Evolutionary conservation across 2,888 invertebrate genomes (phyloP), one percentile per base, ranked within the genome.

Genomic region (Phania funesta): DNA sequence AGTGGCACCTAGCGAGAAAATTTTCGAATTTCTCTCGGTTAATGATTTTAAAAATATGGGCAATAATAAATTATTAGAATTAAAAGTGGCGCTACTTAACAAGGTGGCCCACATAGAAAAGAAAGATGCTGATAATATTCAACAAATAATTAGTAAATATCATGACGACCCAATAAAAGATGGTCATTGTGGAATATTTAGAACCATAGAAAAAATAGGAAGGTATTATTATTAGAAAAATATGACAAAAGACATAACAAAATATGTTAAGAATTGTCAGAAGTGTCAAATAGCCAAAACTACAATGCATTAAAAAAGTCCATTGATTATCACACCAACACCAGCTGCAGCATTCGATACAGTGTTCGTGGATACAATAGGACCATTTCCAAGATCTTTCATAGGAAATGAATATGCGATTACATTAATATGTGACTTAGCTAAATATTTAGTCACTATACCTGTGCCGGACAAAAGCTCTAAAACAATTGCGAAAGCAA

Each of bases 21-120:
- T 64, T 26, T 74, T 74, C 11, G 26, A 64, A 35, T 18, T 26
- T 24, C 54, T 74, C 7, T 5, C 26, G 5, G 29, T 64, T 9
- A 11, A 56, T 44, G 32, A 74, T 38, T 75, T 64, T 75, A 65
- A 65, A 56, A 16, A 65, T 29, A 54, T 46, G 20, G 54, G 44
- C n/a, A 65, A 75, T 46, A 20, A 54, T 32, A 24, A 18, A 41
- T 67, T 75, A 16, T 26, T 9, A 24, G 44, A 62, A 11, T 11
- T 52, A 60, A 60, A 60, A 68, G 44, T 76, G 29, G 68, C 76
- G 44, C 41, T 76, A 60, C 52, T 54, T 9, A 35, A 54, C 5
- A 50, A 22, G n/a, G 38, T 76, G 22, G 9, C 44, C 44, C 6
- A 54, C 0, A 35, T 65, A 6, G 16, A 13, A 54, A 29, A 13